Conservation (phyloP, 2,113 vertebrate species). For the Hypocryptadius cinnamomeus region DNA sequence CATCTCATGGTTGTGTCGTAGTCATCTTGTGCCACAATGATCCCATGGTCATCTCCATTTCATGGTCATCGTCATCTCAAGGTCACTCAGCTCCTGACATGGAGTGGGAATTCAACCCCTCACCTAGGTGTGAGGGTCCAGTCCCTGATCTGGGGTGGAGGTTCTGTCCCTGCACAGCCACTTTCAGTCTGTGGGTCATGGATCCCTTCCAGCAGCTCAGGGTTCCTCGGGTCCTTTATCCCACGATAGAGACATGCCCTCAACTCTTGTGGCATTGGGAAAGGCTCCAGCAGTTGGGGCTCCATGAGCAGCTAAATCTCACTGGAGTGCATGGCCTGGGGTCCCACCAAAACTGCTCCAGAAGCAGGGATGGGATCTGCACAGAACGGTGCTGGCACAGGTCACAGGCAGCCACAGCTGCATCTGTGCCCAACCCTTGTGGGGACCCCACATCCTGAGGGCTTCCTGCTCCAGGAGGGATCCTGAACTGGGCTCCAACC, state of each 20-base stretch:
- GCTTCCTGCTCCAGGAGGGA: not conserved
- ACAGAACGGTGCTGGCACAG: not conserved
- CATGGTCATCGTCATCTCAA: not conserved
- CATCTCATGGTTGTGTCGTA: not conserved
- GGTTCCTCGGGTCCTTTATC: not conserved
- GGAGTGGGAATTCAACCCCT: not conserved
- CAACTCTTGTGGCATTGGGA: not conserved
- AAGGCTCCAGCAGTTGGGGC: not conserved
- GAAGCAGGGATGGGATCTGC: not conserved
- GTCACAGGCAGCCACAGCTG: not conserved
- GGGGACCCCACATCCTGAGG: no score
- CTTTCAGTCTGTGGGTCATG: not conserved
- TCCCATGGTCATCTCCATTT: no score
- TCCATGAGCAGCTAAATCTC: not conserved
- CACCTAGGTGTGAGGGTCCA: not conserved
- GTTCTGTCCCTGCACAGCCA: not conserved
- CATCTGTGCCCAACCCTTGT: not conserved
- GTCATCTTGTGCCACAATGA: not conserved
- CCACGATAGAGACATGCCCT: not conserved
- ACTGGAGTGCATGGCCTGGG: not conserved
- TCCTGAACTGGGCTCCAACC: not conserved
- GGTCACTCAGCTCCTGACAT: not conserved
- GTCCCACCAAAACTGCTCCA: not conserved
- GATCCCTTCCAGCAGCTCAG: not conserved
- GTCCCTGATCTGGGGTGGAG: not conserved